Base-by-base conservation (phyloP, 2,888 invertebrate species). In the Camptogramma bilineatum region DNA sequence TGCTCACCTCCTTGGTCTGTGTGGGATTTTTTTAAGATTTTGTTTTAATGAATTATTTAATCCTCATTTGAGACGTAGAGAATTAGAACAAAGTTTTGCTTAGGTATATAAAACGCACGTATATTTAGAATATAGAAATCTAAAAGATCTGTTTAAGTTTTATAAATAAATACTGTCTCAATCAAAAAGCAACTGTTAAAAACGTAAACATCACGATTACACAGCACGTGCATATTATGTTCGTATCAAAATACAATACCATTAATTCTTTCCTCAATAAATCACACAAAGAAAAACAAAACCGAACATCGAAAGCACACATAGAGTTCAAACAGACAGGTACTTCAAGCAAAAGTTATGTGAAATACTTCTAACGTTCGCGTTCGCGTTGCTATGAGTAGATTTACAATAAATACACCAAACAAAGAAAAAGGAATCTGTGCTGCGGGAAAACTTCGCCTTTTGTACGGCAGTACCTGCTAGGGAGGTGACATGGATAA, bases 371-470 rank as follows among this genome's bases (percentile, higher is more conserved):
- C 83, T 87, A 88, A 86, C 87, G 83, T 76, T 75, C 78, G 78
- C 87, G 83, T 76, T 75, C 78, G 78, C 80, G 85, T 78, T 83
- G 87, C 89, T 91, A 91, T 91, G 92, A 93, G 92, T 91, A 90
- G 89, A 91, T 92, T 91, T 91, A 92, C 92, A 91, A 93, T 93
- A 91, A 91, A 93, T 92, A 93, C 90, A 89, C 88, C 87, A 90
- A 92, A 92, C 92, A 93, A 92, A 91, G 91, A 90, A 91, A 91
- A 91, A 90, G 88, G 90, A 91, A 91, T 91, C 90, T 87, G 85
- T 66, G 87, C 84, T 91, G 91, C 84, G 91, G 91, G 84, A 84
- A 87, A 93, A 91, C 83, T 93, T 92, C 83, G 86, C 83, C 90
- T 89, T 85, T 90, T 90, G 90, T 90, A 77, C 85, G 83, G 78